Percentiles rank a stretch among this genome's conserved stretches.
These are phyloP conservation scores for Anoplopoma fimbria DNA, from an alignment of 2,113 vertebrate genomes.

Conservation along the genomic window DNA sequence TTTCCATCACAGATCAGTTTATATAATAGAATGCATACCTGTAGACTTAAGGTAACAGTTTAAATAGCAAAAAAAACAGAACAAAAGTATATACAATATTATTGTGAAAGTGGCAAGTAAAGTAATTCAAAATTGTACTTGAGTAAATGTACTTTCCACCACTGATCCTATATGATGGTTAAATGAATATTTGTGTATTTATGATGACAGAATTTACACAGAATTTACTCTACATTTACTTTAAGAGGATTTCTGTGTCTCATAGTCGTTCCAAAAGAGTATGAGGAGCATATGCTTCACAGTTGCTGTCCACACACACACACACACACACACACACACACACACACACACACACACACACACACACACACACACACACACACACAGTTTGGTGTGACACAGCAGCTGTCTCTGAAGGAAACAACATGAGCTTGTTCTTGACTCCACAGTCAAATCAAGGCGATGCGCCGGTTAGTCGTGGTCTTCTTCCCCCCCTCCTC, in stretches of 20 bases:
- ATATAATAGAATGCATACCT: no score
- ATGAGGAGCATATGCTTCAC: slow-evolving; percentile 23
- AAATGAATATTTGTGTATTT: no score
- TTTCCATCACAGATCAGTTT: no score
- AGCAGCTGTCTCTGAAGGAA: slow-evolving; percentile 60
- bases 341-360: slow-evolving; percentile 1
- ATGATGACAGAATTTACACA: no score
- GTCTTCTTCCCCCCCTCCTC: background rate
- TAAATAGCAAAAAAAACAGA: no score
- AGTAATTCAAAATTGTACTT: no score
- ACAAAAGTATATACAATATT: no score
- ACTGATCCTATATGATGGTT: no score
- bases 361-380: slow-evolving; percentile 5
- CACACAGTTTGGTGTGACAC: no score
- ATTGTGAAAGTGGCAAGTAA: no score
- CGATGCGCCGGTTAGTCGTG: background rate
- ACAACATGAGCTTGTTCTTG: slow-evolving; percentile 16
- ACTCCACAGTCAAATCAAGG: background rate
- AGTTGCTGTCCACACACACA: slow-evolving; percentile 18
- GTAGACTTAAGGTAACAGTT: no score
- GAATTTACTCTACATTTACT: background rate
- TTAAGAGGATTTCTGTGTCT: background rate
- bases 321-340: slow-evolving; percentile 7
- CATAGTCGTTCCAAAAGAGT: background rate
- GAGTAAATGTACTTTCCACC: no score